Percentiles rank a stretch among this genome's conserved stretches.
Conservation (phyloP, 2,888 invertebrate genomes). For the Tortricodes alternella region DNA sequence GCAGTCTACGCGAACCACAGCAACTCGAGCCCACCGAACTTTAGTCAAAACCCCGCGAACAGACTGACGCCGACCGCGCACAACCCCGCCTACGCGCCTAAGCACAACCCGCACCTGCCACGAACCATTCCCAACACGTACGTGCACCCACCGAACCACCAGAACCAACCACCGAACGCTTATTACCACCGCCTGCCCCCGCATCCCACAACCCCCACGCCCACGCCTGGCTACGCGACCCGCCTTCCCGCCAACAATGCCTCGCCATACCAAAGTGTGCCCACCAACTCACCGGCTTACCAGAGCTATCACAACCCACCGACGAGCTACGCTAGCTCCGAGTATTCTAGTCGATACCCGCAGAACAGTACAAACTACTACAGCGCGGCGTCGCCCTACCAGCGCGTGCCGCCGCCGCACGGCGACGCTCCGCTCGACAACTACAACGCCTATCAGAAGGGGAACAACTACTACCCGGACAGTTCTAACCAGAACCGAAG, state of each 20-base stretch:
- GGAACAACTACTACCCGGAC: constrained; percentile 63
- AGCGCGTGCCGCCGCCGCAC: constrained; percentile 84
- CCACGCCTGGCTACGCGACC: constrained; percentile 52
- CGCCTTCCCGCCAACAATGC: constrained; percentile 55
- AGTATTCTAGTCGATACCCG: constrained; percentile 79
- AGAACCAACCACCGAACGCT: constrained; percentile 61
- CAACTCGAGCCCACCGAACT: constrained; percentile 69
- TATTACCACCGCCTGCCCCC: constrained; percentile 72
- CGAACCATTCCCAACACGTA: constrained; percentile 67
- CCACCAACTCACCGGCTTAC: constrained; percentile 73
- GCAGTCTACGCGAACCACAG: constrained; percentile 61
- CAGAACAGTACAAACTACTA: constrained; percentile 65
- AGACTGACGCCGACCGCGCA: constrained; percentile 68
- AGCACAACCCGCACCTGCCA: constrained; percentile 58
- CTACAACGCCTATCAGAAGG: constrained; percentile 68
- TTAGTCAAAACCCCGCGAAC: constrained; percentile 69
- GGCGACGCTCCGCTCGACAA: constrained; percentile 66
- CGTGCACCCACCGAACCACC: constrained; percentile 62
- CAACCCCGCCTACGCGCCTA: constrained; percentile 55
- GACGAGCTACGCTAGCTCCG: constrained; percentile 72
- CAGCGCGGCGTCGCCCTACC: constrained; percentile 76
- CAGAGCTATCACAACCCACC: constrained; percentile 78
- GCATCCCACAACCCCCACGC: constrained; percentile 50
- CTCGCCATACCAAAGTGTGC: constrained; percentile 75
- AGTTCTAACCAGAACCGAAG: constrained; percentile 50